Evolutionary conservation across 1,140 invertebrate species (phyloP).

Genomic region (Acromyrmex heyeri): DNA sequence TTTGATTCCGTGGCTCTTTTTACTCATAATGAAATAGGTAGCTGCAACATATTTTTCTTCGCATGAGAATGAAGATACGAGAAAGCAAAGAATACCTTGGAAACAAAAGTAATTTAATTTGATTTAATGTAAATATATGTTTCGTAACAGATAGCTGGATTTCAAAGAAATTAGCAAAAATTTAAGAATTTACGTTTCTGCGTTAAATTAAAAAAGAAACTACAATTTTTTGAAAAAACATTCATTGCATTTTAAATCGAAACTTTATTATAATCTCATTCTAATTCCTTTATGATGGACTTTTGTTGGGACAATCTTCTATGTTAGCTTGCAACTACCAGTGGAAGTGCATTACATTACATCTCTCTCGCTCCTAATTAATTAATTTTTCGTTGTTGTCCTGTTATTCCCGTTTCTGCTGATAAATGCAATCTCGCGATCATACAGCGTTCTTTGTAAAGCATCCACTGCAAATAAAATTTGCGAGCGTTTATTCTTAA

Average conservation of each 20-base stretch:
- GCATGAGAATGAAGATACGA: not conserved
- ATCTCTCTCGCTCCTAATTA: slow-evolving; percentile 44
- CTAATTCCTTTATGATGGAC: slow-evolving; percentile 6
- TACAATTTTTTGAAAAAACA: not conserved
- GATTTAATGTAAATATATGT: not conserved
- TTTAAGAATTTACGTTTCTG: not conserved
- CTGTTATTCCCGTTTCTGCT: slow-evolving; percentile 16
- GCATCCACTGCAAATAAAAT: slow-evolving; percentile 30
- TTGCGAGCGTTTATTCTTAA: slow-evolving; percentile 7
- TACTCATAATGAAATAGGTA: slow-evolving; percentile 18
- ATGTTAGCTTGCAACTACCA: slow-evolving; percentile 39
- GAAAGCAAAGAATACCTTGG: not conserved
- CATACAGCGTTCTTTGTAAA: not conserved
- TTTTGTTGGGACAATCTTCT: slow-evolving; percentile 14
- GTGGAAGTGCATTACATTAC: slow-evolving; percentile 26
- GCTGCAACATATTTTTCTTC: not conserved
- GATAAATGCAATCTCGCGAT: slow-evolving; percentile 38
- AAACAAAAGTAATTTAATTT: not conserved
- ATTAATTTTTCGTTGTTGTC: slow-evolving; percentile 48
- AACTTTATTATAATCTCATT: not conserved
- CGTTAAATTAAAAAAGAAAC: not conserved
- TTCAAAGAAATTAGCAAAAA: not conserved
- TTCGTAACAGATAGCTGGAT: not conserved
- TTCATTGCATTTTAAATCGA: not conserved
- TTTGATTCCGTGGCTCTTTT: slow-evolving; percentile 3